phyloP scores from a whole-genome alignment of 2,888 invertebrate species.

The Linyphia triangularis region DNA sequence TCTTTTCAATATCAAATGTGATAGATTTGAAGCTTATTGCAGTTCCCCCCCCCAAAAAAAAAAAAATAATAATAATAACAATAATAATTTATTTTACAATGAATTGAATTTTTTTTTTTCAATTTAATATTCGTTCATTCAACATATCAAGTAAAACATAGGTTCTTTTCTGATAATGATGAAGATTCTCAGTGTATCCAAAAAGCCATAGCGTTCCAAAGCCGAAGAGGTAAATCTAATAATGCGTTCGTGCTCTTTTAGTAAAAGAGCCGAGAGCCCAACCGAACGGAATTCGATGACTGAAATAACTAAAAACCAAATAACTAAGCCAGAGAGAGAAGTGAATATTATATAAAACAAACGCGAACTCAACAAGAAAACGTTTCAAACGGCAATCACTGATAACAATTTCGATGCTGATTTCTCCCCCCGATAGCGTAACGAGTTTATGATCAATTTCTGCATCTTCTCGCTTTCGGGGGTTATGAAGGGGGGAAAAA shows the following conservation, averaged over 20 bases:
- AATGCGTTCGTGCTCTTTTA: background rate
- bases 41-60: too few species aligned
- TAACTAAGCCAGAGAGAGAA: background rate
- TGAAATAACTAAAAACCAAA: background rate
- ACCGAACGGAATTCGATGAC: background rate
- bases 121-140: too few species aligned
- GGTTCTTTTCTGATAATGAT: too few species aligned
- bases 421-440: slow-evolving; percentile 37
- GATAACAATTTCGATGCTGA: slow-evolving; percentile 65
- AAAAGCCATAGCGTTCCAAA: too few species aligned
- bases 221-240: background rate
- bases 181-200: background rate
- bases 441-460: slow-evolving; percentile 75
- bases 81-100: too few species aligned
- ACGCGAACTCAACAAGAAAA: slow-evolving; percentile 44
- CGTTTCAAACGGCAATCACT: slow-evolving; percentile 70
- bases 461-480: slow-evolving; percentile 61
- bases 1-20: too few species aligned
- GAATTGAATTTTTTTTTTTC: too few species aligned
- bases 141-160: too few species aligned
- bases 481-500: slow-evolving; percentile 55
- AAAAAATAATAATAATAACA: too few species aligned
- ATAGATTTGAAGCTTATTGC: too few species aligned
- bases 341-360: slow-evolving; percentile 21
- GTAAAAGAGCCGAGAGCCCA: background rate